A percentile compares a stretch with the other conserved stretches of the same genome.
These are phyloP conservation scores for Bombus sibiricus DNA, from an alignment of 1,140 invertebrate genomes.

Conservation along the genomic window DNA sequence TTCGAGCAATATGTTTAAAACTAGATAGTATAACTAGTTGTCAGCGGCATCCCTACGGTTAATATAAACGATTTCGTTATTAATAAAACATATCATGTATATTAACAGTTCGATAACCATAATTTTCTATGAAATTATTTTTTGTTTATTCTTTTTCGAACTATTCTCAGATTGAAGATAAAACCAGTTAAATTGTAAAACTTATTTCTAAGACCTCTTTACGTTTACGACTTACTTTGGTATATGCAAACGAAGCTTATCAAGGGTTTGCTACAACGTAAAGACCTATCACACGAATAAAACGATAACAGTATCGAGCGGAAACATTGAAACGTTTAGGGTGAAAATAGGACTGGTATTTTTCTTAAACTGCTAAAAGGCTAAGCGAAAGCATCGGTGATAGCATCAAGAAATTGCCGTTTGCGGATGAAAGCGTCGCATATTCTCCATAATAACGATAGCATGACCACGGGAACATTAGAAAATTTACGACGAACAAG, in stretches of 20 bases:
- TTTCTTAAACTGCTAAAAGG: neutral
- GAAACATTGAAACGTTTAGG: slow-evolving; percentile 17
- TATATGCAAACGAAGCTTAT: neutral
- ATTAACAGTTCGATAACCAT: no score
- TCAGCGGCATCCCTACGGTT: no score
- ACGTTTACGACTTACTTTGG: neutral
- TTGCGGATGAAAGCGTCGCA: slow-evolving; percentile 21
- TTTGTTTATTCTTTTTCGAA: no score
- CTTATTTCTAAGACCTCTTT: no score
- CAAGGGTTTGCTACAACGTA: neutral
- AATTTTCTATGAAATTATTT: no score
- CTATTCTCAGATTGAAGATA: no score
- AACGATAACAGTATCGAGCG: neutral
- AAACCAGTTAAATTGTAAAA: no score
- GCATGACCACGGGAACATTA: neutral
- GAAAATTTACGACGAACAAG: slow-evolving; percentile 24
- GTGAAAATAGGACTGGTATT: neutral
- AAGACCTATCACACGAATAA: neutral
- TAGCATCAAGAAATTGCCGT: slow-evolving; percentile 30
- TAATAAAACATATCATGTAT: no score
- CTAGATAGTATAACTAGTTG: no score
- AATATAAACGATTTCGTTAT: no score
- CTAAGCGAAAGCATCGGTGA: neutral
- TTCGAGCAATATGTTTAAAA: no score
- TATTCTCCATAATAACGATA: neutral